Conservation (phyloP, 2,888 invertebrate species). For the Herminia tarsipennalis region DNA sequence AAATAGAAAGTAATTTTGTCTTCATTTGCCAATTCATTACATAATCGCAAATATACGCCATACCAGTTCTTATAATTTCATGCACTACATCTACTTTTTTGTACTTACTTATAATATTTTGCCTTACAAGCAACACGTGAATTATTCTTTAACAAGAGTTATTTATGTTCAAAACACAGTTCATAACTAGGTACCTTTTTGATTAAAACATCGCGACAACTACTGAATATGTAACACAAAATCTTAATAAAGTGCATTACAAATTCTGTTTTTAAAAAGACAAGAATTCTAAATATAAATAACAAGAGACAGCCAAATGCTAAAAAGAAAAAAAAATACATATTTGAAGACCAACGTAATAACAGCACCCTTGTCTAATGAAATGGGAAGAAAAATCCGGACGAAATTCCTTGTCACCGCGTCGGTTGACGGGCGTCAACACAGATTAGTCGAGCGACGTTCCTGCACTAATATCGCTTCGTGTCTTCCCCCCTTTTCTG, state of each 20-base stretch:
- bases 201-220: too few species aligned
- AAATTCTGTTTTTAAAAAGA: constrained; percentile 4
- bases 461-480: constrained; percentile 21
- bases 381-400: constrained; percentile 56
- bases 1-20: too few species aligned
- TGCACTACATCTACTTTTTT: too few species aligned
- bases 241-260: neutral
- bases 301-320: constrained; percentile 14
- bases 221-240: neutral
- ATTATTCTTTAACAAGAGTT: too few species aligned
- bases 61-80: too few species aligned
- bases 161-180: too few species aligned
- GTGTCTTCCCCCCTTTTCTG: constrained; percentile 2
- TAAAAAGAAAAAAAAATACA: constrained; percentile 24
- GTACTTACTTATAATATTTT: too few species aligned
- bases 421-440: constrained; percentile 58
- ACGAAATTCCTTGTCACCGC: constrained; percentile 54
- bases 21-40: too few species aligned
- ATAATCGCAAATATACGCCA: too few species aligned
- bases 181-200: too few species aligned
- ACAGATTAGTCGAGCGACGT: constrained; percentile 51
- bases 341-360: constrained; percentile 35
- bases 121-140: too few species aligned
- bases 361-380: constrained; percentile 47
- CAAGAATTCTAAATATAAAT: constrained; percentile 9